Conservation (phyloP, 2,888 invertebrate genomes). For the Ecliptopera silaceata region DNA sequence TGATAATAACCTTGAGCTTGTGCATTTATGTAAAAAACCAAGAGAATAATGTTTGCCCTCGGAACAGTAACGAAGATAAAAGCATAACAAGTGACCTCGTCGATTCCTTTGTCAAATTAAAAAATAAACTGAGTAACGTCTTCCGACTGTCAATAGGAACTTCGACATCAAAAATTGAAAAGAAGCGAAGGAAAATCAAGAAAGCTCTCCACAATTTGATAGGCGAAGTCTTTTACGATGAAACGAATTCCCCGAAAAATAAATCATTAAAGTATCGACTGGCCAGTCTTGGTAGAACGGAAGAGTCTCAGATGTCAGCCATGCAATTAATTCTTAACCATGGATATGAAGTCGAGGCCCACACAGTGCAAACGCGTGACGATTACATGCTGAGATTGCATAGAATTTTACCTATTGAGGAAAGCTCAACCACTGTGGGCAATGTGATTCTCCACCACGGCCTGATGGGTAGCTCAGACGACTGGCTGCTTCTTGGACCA, state of each 20-base stretch:
- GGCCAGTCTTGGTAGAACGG: background rate
- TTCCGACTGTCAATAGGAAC: background rate
- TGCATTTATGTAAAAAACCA: background rate
- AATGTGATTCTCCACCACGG: constrained; percentile 53
- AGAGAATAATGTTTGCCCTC: background rate
- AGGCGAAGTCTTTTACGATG: constrained; percentile 22
- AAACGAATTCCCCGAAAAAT: background rate
- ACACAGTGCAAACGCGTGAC: constrained; percentile 49
- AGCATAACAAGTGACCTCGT: background rate
- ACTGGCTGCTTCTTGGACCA: constrained; percentile 54
- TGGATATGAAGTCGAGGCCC: constrained; percentile 46
- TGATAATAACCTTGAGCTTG: constrained; percentile 2
- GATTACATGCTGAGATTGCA: constrained; percentile 52
- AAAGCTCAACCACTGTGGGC: constrained; percentile 10
- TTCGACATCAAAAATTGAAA: background rate
- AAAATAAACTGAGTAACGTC: constrained; percentile 1
- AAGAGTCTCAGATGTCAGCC: constrained; percentile 9
- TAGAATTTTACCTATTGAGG: constrained; percentile 37
- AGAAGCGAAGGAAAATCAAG: constrained; percentile 31
- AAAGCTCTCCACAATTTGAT: constrained; percentile 39
- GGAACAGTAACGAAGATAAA: background rate
- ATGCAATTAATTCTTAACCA: constrained; percentile 34
- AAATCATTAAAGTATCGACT: background rate
- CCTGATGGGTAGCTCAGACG: constrained; percentile 52
- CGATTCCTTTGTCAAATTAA: background rate